Percentiles rank a stretch among this genome's conserved stretches.
Evolutionary conservation across 35 echinoderm and acorn worm species (phyloP).

Genomic region (Chiridota heheva): DNA sequence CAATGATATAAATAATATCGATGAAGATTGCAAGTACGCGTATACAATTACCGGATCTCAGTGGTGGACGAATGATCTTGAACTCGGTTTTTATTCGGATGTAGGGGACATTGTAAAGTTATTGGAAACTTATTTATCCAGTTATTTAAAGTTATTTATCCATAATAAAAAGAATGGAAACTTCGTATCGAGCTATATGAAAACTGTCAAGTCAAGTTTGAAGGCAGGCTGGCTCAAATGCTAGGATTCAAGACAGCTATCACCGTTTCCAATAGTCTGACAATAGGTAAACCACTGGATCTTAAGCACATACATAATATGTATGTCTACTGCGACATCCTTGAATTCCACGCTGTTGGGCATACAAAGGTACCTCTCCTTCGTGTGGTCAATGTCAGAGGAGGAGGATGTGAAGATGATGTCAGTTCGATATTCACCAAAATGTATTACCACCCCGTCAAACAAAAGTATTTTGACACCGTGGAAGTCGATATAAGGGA

Average conservation of each 20-base stretch:
- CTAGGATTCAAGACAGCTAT: slow-evolving; percentile 26
- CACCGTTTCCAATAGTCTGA: neutral
- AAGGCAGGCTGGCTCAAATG: slow-evolving; percentile 3
- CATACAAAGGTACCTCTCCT: slow-evolving; percentile 53
- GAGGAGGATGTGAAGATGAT: slow-evolving; percentile 21
- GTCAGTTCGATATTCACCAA: slow-evolving; percentile 5
- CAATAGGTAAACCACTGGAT: neutral
- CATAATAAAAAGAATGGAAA: slow-evolving; percentile 25
- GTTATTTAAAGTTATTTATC: neutral
- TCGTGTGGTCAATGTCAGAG: slow-evolving; percentile 31
- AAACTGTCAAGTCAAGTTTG: neutral
- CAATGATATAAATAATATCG: slow-evolving; percentile 2
- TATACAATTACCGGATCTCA: neutral
- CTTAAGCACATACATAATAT: slow-evolving; percentile 25
- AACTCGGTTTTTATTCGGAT: neutral
- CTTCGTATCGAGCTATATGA: slow-evolving; percentile 5
- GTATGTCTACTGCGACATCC: slow-evolving; percentile 62
- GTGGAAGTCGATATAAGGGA: slow-evolving; percentile 63
- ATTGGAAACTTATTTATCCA: neutral
- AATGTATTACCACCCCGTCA: slow-evolving; percentile 57
- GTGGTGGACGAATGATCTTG: neutral
- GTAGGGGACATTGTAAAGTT: neutral
- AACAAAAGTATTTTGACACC: slow-evolving; percentile 62
- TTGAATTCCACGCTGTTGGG: slow-evolving; percentile 54
- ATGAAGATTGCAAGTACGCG: neutral